Conservation (phyloP, 2,113 vertebrate genomes). For the Alethe castanea region DNA sequence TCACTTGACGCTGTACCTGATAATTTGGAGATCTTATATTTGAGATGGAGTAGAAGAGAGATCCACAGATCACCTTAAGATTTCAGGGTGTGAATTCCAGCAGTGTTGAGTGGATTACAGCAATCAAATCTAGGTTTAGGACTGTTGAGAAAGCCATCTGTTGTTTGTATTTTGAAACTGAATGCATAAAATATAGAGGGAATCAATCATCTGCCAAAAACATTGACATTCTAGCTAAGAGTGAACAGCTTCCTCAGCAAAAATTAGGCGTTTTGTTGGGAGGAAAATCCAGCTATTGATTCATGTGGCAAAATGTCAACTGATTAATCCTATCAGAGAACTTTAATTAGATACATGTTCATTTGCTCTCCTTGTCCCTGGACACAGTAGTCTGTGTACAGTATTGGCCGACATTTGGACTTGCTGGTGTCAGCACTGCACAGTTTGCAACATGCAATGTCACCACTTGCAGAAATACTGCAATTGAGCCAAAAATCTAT, state of each 20-base stretch:
- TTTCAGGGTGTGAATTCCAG: constrained; percentile 66
- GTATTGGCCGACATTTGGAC: background rate
- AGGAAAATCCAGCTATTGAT: constrained; percentile 46
- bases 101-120: constrained; percentile 75
- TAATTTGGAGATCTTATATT: background rate
- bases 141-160: constrained; percentile 77
- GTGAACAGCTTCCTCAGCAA: constrained; percentile 27
- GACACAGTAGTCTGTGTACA: background rate
- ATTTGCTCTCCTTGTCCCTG: constrained; percentile 7
- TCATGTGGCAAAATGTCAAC: constrained; percentile 46
- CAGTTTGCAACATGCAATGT: background rate
- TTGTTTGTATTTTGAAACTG: constrained; percentile 68
- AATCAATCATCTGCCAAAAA: constrained; percentile 41
- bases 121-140: constrained; percentile 77
- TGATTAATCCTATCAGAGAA: constrained; percentile 47
- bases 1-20: background rate
- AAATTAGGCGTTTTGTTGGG: background rate
- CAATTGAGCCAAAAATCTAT: background rate
- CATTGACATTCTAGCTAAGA: constrained; percentile 25
- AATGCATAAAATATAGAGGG: constrained; percentile 40
- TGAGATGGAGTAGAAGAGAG: background rate
- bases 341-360: constrained; percentile 41
- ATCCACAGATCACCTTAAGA: background rate
- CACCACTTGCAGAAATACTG: background rate
- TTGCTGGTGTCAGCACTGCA: constrained; percentile 20